Base-by-base conservation (phyloP, 92 coral and sea anemone genomes). In the Metridium senile region DNA sequence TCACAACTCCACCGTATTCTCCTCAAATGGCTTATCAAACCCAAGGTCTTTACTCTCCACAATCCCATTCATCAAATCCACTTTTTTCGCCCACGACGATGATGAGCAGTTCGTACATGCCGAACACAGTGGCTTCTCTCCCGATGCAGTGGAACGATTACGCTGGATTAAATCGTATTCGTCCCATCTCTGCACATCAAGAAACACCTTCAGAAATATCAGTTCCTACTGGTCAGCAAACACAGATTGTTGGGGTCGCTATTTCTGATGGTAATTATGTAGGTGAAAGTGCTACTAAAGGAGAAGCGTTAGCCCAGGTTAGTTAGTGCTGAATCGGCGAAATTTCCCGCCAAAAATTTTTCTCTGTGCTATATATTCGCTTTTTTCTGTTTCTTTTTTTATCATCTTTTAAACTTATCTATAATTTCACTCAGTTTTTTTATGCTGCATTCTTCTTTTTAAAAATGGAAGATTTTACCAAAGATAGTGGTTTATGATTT, bases 1-100 rank as follows among this genome's bases (percentile, higher is more conserved):
- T 88, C 23, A 75, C 93, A 65, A 49, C 83, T 19, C 93, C 93
- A 70, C 70, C 93, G 13, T 88, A 88, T 70, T 84, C 89, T 61
- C 93, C 86, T 9, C 93, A 88, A 72, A 58, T 88, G 82, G 79
- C 78, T 46, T 88, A 88, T 46, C 93, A 79, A 72, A 79, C 93
- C 29, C 93, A 88, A 71, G 86, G 68, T 59, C 83, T 86, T 20
- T 88, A 88, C 32, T 77, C 80, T 32, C 93, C 86, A 63, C 86
- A 72, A 62, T 82, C 93, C 54, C 89, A 88, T 84, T 84, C 93
- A 88, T 75, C 89, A 78, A 78, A 81, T 47, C 88, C 84, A 66
- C 75, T 88, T 28, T 88, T 84, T 72, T 73, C 93, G 0, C 78
- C 89, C 49, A 58, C 69, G 18, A 84, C 89, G 28, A 84, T 84